Conservation (phyloP, 1,140 invertebrate genomes). For the Calephelis nemesis region DNA sequence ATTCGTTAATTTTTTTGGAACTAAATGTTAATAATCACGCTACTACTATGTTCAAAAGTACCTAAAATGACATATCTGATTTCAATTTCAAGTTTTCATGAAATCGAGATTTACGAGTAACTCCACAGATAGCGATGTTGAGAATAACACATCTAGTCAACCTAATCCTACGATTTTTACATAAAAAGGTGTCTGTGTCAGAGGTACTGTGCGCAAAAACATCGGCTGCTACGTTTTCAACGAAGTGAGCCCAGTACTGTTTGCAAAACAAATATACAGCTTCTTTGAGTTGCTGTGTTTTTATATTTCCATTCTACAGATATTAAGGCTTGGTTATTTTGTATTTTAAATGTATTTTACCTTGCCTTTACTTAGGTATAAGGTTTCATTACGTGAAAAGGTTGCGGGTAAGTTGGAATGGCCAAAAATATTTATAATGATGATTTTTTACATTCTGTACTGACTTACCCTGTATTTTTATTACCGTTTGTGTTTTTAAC, state of each 20-base stretch:
- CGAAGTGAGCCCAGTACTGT: constrained; percentile 49
- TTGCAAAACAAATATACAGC: constrained; percentile 32
- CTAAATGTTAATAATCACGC: no score
- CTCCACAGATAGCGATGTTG: no score
- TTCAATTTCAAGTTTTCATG: no score
- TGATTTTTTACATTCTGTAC: no score
- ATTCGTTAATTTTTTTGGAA: no score
- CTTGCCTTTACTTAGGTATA: not conserved
- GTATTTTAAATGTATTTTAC: constrained; percentile 16
- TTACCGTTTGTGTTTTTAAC: no score
- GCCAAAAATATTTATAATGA: constrained; percentile 1
- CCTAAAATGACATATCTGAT: no score
- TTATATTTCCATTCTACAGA: constrained; percentile 18
- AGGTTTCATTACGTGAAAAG: constrained; percentile 17
- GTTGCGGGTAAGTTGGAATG: not conserved
- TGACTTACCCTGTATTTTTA: no score
- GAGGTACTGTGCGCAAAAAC: constrained; percentile 62
- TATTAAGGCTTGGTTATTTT: constrained; percentile 6
- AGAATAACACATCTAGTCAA: constrained; percentile 28
- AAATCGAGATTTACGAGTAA: no score
- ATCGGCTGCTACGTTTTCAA: constrained; percentile 50
- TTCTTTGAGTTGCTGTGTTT: constrained; percentile 10
- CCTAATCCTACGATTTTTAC: constrained; percentile 36
- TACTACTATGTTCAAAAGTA: no score
- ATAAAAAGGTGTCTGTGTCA: constrained; percentile 66